Conservation (phyloP, 2,888 invertebrate genomes). For the Hypercompe scribonia region DNA sequence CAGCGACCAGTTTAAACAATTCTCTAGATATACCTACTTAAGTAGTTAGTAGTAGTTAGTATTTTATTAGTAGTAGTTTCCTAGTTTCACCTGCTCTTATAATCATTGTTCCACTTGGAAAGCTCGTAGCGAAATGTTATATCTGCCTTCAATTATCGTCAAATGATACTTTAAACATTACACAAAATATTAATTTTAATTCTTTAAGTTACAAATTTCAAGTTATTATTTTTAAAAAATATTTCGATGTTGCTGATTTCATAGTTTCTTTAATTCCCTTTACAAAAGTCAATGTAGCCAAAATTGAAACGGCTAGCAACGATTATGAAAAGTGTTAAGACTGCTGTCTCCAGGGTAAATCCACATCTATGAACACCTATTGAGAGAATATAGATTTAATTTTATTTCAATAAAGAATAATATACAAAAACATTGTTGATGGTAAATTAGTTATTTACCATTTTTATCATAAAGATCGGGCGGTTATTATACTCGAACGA, state of each 20-base stretch:
- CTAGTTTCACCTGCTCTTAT: not conserved
- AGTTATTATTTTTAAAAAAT: too few relatives aligned
- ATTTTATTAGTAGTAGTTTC: not conserved
- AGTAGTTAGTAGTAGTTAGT: not conserved
- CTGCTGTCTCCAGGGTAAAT: too few relatives aligned
- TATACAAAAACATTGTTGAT: too few relatives aligned
- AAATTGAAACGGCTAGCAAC: too few relatives aligned
- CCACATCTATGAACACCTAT: not conserved
- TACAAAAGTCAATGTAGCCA: not conserved
- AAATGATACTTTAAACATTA: not conserved
- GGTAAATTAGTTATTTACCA: too few relatives aligned
- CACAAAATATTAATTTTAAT: too few relatives aligned
- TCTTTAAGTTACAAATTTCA: too few relatives aligned
- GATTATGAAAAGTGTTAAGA: too few relatives aligned
- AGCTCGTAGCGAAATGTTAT: not conserved
- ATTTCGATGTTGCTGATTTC: too few relatives aligned
- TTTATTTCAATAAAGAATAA: not conserved
- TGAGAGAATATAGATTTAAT: not conserved
- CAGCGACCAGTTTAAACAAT: slow-evolving; percentile 29
- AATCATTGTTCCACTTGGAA: not conserved
- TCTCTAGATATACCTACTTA: not conserved
- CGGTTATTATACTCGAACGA: not conserved
- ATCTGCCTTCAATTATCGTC: not conserved
- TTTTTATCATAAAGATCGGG: too few relatives aligned
- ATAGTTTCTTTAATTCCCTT: not conserved